Conservation (phyloP, 2,888 invertebrate species). For the Epirrhoe alternata region DNA sequence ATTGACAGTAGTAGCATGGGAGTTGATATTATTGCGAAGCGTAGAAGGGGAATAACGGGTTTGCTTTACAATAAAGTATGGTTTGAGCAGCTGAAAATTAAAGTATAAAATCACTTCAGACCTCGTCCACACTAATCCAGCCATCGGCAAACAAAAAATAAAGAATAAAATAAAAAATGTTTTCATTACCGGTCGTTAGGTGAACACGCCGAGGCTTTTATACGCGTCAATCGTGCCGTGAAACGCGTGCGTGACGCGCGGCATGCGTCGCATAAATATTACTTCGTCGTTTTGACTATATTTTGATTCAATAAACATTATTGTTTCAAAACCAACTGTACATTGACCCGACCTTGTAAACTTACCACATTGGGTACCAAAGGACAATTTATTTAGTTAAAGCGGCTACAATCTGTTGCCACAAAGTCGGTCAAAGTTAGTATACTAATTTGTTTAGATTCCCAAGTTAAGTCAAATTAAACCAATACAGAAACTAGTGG, state of each 20-base stretch:
- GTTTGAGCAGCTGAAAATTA: background rate
- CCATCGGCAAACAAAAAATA: constrained; percentile 43
- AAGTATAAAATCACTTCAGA: background rate
- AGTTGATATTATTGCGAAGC: background rate
- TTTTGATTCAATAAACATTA: constrained; percentile 15
- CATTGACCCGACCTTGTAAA: background rate
- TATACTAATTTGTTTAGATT: too few relatives aligned
- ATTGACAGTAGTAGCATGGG: background rate
- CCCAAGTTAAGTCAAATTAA: too few relatives aligned
- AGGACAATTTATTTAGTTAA: too few relatives aligned
- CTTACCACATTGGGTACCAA: background rate
- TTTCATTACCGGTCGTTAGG: constrained; percentile 68
- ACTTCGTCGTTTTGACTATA: constrained; percentile 15
- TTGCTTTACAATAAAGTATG: background rate
- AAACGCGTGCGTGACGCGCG: constrained; percentile 49
- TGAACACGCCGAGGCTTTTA: constrained; percentile 64
- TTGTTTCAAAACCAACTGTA: background rate
- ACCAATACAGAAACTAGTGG: too few relatives aligned
- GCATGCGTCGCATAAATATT: constrained; percentile 17
- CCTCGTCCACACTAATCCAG: constrained; percentile 46
- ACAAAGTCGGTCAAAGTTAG: too few relatives aligned
- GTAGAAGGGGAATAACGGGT: background rate
- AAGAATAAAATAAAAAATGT: constrained; percentile 56
- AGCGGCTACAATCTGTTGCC: too few relatives aligned
- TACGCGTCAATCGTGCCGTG: constrained; percentile 56